These are phyloP conservation scores for Petrocephalus sullivani DNA, from an alignment of 2,797 vertebrate genomes.

Conservation along the genomic window DNA sequence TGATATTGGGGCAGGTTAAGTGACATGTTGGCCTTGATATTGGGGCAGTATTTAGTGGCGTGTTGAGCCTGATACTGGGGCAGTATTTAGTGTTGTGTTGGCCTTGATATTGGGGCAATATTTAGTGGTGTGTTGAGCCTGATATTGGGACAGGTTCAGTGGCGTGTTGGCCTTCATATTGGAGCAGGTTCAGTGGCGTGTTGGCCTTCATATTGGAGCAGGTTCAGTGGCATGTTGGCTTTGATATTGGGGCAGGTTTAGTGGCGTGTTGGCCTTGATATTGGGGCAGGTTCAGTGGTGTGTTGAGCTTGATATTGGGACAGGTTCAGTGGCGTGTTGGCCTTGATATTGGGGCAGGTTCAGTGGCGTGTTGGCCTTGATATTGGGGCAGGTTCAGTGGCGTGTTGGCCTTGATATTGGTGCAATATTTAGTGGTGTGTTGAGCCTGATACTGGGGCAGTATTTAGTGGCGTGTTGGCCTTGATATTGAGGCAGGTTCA, in stretches of 20 bases:
- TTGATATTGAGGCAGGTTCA: background rate
- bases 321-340: background rate
- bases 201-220: background rate
- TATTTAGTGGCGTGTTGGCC: background rate
- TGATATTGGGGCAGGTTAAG: background rate
- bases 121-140: background rate
- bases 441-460: background rate
- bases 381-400: no score
- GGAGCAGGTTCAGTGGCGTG: background rate
- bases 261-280: background rate
- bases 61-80: background rate
- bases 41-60: background rate
- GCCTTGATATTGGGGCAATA: background rate
- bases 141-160: background rate
- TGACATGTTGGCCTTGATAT: background rate
- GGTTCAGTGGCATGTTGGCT: background rate
- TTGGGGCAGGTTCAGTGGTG: background rate
- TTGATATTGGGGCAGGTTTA: background rate
- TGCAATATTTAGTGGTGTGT: no score
- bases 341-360: no score
- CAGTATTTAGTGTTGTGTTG: background rate
- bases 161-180: background rate
- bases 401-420: no score
- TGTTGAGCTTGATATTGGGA: background rate
- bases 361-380: no score